A percentile compares a stretch with the other conserved stretches of the same genome.
Conservation (phyloP, 2,888 invertebrate species). For the Dicranocentrus wangi region DNA sequence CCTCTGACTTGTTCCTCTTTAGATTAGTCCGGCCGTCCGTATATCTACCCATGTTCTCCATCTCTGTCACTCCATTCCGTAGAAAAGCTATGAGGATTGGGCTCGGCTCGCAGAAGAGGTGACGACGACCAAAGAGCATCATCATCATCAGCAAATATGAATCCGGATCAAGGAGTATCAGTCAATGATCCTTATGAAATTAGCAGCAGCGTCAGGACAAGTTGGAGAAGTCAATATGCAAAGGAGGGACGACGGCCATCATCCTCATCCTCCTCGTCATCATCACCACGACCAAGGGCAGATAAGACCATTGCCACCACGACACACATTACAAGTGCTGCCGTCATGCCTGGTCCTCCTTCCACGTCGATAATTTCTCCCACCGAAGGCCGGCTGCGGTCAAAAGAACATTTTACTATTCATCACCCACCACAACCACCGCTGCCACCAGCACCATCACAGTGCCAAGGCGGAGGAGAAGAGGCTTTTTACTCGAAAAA, state of each 20-base stretch:
- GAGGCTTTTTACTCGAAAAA: slow-evolving; percentile 57
- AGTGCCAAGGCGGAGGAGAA: not conserved
- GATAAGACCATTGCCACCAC: slow-evolving; percentile 17
- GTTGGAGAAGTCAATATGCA: slow-evolving; percentile 35
- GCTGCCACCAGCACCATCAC: too few relatives aligned
- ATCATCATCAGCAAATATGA: slow-evolving; percentile 25
- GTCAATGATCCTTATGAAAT: slow-evolving; percentile 34
- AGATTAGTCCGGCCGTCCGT: too few relatives aligned
- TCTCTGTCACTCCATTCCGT: too few relatives aligned
- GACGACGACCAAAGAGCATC: not conserved
- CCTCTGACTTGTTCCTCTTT: too few relatives aligned
- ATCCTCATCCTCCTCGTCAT: not conserved
- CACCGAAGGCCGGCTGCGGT: slow-evolving; percentile 35
- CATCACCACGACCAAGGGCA: too few relatives aligned
- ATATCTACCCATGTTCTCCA: not conserved
- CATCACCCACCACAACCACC: not conserved
- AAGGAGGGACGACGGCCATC: slow-evolving; percentile 28
- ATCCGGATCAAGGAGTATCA: slow-evolving; percentile 47
- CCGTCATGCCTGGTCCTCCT: slow-evolving; percentile 18
- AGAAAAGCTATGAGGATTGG: slow-evolving; percentile 23
- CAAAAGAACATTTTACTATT: slow-evolving; percentile 45
- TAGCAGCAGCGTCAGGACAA: slow-evolving; percentile 7
- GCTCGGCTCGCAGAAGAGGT: slow-evolving; percentile 9
- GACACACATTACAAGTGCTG: slow-evolving; percentile 22
- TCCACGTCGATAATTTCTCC: slow-evolving; percentile 18